Evolutionary conservation across 1,140 invertebrate genomes (phyloP).

Genomic region (Hyles euphorbiae): DNA sequence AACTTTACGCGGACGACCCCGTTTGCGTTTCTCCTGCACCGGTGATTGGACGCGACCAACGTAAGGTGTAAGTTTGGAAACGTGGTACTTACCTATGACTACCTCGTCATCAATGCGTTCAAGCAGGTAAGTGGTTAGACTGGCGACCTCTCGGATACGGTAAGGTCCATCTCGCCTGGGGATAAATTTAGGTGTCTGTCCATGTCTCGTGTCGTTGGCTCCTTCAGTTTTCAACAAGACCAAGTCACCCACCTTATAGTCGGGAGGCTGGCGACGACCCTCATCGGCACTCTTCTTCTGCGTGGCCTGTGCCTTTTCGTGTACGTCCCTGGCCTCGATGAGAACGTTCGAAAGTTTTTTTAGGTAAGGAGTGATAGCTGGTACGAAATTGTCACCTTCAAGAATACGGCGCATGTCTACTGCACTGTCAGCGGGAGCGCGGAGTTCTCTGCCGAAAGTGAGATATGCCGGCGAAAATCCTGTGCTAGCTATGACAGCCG

Average conservation of each 20-base stretch:
- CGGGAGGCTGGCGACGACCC: not conserved
- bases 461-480: slow-evolving; percentile 6
- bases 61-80: slow-evolving; percentile 8
- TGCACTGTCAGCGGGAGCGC: slow-evolving; percentile 21
- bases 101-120: not conserved
- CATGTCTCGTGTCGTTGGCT: slow-evolving; percentile 20
- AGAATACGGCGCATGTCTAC: slow-evolving; percentile 31
- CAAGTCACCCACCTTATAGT: slow-evolving; percentile 16
- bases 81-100: slow-evolving; percentile 12
- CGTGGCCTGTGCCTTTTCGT: slow-evolving; percentile 13
- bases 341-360: slow-evolving; percentile 13
- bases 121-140: slow-evolving; percentile 35
- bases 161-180: slow-evolving; percentile 11
- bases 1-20: slow-evolving; percentile 11
- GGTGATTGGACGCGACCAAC: slow-evolving; percentile 3
- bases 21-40: slow-evolving; percentile 2
- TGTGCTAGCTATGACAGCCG: not conserved
- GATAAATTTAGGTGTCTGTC: slow-evolving; percentile 22
- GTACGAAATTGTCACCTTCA: slow-evolving; percentile 38
- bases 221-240: slow-evolving; percentile 23
- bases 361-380: slow-evolving; percentile 40
- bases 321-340: slow-evolving; percentile 21
- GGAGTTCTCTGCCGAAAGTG: slow-evolving; percentile 18
- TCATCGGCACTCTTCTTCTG: slow-evolving; percentile 11
- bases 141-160: slow-evolving; percentile 12